Evolutionary conservation across 1,140 invertebrate species (phyloP).

Genomic region (Listronotus oregonensis): DNA sequence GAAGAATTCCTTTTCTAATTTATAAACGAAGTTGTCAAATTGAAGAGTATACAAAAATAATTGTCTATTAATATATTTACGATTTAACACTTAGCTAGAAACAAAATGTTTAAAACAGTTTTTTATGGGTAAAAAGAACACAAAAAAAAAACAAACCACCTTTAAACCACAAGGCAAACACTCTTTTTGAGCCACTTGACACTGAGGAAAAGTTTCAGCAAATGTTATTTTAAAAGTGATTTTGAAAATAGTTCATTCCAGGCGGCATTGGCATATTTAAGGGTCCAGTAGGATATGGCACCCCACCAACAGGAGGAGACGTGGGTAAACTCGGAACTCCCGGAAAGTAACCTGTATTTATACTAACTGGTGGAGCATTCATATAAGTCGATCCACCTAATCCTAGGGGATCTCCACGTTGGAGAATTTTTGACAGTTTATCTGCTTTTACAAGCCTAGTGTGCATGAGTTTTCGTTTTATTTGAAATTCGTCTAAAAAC

Average conservation of each 20-base stretch:
- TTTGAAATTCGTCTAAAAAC: constrained; percentile 79
- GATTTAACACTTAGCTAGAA: no score
- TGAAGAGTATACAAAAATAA: no score
- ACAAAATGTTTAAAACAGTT: no score
- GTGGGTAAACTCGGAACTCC: constrained; percentile 40
- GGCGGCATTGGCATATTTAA: constrained; percentile 65
- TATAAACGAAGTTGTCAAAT: no score
- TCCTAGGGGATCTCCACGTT: constrained; percentile 54
- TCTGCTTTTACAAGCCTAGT: constrained; percentile 82
- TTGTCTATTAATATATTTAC: no score
- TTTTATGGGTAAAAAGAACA: no score
- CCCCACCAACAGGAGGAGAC: constrained; percentile 4
- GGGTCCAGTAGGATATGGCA: constrained; percentile 61
- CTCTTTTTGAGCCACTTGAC: no score
- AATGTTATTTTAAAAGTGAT: constrained; percentile 44
- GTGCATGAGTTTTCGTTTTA: constrained; percentile 76
- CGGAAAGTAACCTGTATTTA: constrained; percentile 55
- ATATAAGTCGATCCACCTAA: constrained; percentile 47
- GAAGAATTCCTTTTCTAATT: no score
- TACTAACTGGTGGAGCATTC: constrained; percentile 50
- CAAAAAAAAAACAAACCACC: no score
- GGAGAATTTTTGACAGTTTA: constrained; percentile 81
- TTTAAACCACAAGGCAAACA: no score
- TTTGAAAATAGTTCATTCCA: constrained; percentile 50
- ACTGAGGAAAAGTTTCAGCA: no score